A percentile compares a stretch with the other conserved stretches of the same genome.
Conservation (phyloP, 2,888 invertebrate genomes). For the Nipponacmea schrenckii region DNA sequence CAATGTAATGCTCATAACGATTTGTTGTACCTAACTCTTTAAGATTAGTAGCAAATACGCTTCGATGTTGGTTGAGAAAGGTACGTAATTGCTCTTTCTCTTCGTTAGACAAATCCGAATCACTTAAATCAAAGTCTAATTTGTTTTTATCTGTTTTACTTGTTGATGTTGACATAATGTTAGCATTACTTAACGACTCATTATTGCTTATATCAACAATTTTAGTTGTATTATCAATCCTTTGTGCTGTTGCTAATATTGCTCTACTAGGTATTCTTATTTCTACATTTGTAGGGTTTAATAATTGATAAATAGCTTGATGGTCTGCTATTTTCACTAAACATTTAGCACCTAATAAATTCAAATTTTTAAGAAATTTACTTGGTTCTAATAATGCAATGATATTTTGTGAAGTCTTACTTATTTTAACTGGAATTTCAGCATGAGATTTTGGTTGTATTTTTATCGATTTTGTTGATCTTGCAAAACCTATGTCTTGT, state of each 20-base stretch:
- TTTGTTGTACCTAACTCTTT: conserved; percentile 29
- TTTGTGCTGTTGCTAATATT: conserved; percentile 23
- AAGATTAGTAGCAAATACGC: conserved; percentile 23
- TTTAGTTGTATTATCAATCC: neutral
- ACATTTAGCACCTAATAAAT: conserved; percentile 7
- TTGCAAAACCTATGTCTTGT: neutral
- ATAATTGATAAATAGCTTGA: conserved; percentile 11
- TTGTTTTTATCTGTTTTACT: neutral
- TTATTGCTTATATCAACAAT: neutral
- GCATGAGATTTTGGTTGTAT: conserved; percentile 10
- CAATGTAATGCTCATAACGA: conserved; percentile 31
- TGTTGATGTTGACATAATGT: neutral
- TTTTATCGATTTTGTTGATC: too few relatives aligned
- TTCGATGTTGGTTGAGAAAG: conserved; percentile 2
- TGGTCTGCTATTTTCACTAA: neutral
- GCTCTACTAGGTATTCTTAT: conserved; percentile 23
- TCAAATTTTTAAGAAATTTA: neutral
- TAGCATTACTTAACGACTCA: neutral
- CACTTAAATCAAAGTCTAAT: conserved; percentile 16
- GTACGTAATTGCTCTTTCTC: neutral
- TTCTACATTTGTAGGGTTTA: conserved; percentile 26
- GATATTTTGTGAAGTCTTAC: neutral
- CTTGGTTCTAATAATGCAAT: neutral
- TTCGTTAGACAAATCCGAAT: conserved; percentile 11
- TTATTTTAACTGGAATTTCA: neutral